phyloP scores from a whole-genome alignment of 1,140 invertebrate genomes.

The Sitophilus oryzae region DNA sequence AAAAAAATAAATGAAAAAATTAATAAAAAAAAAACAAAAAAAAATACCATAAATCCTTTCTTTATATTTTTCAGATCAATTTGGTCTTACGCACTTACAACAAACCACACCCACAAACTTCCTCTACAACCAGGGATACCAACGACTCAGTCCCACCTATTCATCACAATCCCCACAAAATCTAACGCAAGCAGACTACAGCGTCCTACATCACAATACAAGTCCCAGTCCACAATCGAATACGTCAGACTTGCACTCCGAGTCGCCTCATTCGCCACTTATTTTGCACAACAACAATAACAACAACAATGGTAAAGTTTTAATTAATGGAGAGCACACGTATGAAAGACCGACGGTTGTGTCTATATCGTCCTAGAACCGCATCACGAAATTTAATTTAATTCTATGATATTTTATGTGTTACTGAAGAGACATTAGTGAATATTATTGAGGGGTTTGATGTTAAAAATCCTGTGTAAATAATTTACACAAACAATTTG shows the following conservation, averaged over 20 bases:
- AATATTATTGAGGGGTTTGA: neutral
- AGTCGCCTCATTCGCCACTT: conserved; percentile 32
- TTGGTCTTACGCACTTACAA: conserved; percentile 31
- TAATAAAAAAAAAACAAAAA: neutral
- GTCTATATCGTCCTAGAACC: conserved; percentile 35
- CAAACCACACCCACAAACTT: conserved; percentile 27
- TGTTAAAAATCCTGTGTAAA: neutral
- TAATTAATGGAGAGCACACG: conserved; percentile 35
- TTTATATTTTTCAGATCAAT: conserved; percentile 39
- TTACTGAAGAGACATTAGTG: neutral
- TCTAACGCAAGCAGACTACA: conserved; percentile 30
- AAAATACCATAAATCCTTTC: neutral
- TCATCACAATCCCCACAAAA: conserved; percentile 35
- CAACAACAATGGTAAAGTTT: conserved; percentile 40
- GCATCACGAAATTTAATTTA: neutral
- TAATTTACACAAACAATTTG: neutral
- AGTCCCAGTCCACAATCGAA: conserved; percentile 36
- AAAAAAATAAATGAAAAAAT: no score
- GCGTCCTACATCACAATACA: conserved; percentile 30
- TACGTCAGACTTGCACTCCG: conserved; percentile 29
- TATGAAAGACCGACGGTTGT: conserved; percentile 44
- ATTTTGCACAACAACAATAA: conserved; percentile 36
- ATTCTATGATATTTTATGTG: neutral
- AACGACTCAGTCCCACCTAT: conserved; percentile 30
- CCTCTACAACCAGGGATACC: conserved; percentile 30